Evolutionary conservation across 1,140 invertebrate species (phyloP).

Genomic region (Caenorhabditis remanei): DNA sequence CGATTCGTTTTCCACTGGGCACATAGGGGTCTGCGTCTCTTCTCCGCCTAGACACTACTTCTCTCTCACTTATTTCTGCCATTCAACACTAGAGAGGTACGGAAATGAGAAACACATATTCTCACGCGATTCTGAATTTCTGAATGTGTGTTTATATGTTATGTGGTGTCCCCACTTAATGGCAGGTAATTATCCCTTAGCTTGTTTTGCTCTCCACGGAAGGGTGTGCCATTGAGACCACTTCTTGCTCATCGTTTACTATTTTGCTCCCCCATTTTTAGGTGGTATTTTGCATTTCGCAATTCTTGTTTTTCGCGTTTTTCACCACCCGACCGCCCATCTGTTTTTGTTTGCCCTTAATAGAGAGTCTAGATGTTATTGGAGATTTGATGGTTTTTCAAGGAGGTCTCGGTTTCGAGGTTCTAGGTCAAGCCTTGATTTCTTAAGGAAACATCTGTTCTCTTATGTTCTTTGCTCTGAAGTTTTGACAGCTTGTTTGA

Average conservation of each 20-base stretch:
- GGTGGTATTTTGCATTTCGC: neutral
- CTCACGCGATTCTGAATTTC: conserved; percentile 38
- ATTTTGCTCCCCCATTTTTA: neutral
- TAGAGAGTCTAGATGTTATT: neutral
- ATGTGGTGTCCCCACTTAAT: neutral
- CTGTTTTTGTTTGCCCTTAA: neutral
- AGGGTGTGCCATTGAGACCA: neutral
- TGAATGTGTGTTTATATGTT: no score
- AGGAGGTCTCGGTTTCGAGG: no score
- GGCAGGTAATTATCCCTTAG: conserved; percentile 36
- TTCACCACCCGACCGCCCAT: neutral
- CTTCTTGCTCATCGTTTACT: conserved; percentile 2
- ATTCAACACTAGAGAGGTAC: conserved; percentile 1
- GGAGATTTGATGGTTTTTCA: neutral
- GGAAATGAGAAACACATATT: conserved; percentile 22
- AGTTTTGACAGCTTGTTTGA: neutral
- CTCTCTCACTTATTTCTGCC: neutral
- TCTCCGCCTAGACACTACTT: neutral
- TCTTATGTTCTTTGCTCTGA: neutral
- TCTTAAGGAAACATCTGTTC: no score
- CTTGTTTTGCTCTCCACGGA: neutral
- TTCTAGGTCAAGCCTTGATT: neutral
- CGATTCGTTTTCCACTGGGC: conserved; percentile 21
- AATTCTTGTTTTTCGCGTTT: neutral
- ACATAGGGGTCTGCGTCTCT: conserved; percentile 22